These are phyloP conservation scores for Calosoma granatense DNA, from an alignment of 1,140 invertebrate species.

Conservation along the genomic window DNA sequence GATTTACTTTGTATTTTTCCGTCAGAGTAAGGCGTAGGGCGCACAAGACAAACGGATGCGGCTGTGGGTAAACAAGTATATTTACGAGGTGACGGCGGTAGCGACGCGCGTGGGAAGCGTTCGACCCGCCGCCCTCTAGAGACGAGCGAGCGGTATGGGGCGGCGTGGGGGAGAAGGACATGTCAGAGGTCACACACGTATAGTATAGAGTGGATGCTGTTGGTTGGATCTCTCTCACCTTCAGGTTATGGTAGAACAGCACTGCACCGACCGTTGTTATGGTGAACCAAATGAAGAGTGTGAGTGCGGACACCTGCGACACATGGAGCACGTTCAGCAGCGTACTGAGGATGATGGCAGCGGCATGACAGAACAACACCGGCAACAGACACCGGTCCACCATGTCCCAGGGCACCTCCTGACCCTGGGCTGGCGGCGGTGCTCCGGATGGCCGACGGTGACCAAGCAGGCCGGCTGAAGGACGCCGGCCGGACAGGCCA, in stretches of 20 bases:
- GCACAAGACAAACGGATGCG: not conserved
- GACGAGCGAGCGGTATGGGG: not conserved
- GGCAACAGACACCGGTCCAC: conserved; percentile 66
- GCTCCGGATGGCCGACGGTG: not conserved
- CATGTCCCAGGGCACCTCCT: conserved; percentile 64
- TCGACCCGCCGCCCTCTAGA: too few species aligned
- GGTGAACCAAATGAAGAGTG: conserved; percentile 62
- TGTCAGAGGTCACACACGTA: not conserved
- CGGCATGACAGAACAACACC: conserved; percentile 63
- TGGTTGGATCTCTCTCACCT: conserved; percentile 47
- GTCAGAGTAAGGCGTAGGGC: not conserved
- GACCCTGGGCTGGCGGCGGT: conserved; percentile 20
- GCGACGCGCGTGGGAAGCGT: not conserved
- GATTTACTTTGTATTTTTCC: too few species aligned
- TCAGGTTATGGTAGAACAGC: conserved; percentile 70
- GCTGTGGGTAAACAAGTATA: not conserved
- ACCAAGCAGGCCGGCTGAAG: not conserved
- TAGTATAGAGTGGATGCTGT: not conserved
- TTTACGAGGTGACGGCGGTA: not conserved
- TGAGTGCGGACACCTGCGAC: conserved; percentile 61
- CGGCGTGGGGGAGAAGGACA: not conserved
- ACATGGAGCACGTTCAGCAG: conserved; percentile 58
- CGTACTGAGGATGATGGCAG: conserved; percentile 59
- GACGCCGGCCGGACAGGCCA: conserved; percentile 5
- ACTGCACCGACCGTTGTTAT: conserved; percentile 57